These are phyloP conservation scores for Clarias macrocephalus DNA, from an alignment of 2,113 vertebrate genomes.

Conservation along the genomic window DNA sequence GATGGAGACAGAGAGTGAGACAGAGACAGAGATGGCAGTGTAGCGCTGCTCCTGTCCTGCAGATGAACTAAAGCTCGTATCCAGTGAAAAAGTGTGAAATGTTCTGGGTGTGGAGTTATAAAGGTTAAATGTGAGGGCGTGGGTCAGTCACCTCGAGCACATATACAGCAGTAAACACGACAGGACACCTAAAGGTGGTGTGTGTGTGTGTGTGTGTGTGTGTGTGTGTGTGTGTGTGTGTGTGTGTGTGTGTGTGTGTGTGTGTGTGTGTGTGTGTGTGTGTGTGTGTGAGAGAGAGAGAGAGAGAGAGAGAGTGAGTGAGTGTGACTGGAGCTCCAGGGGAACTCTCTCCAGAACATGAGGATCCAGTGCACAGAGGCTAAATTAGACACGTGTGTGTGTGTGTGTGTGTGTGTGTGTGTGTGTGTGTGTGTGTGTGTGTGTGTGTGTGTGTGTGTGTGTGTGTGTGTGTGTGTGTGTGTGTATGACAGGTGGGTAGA, in stretches of 20 bases:
- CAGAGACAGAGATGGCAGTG: neutral
- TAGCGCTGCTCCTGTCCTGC: neutral
- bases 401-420: too few species aligned
- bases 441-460: constrained; percentile 21
- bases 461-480: constrained; percentile 17
- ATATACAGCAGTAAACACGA: neutral
- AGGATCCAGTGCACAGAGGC: constrained; percentile 43
- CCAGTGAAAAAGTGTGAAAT: neutral
- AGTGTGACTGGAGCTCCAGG: constrained; percentile 33
- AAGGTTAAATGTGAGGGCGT: neutral
- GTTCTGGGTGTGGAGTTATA: neutral
- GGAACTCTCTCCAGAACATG: constrained; percentile 45
- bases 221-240: neutral
- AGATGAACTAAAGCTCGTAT: neutral
- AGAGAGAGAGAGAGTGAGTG: constrained; percentile 18
- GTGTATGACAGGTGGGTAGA: constrained; percentile 51
- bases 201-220: constrained; percentile 15
- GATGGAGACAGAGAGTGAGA: neutral
- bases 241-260: constrained; percentile 1
- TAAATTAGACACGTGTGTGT: constrained; percentile 45
- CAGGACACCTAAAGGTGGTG: neutral
- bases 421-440: neutral
- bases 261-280: constrained; percentile 1
- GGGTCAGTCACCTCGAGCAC: neutral
- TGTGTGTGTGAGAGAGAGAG: neutral